Base-by-base conservation (phyloP, 2,888 invertebrate species). In the Drosophila fulvimacula region DNA sequence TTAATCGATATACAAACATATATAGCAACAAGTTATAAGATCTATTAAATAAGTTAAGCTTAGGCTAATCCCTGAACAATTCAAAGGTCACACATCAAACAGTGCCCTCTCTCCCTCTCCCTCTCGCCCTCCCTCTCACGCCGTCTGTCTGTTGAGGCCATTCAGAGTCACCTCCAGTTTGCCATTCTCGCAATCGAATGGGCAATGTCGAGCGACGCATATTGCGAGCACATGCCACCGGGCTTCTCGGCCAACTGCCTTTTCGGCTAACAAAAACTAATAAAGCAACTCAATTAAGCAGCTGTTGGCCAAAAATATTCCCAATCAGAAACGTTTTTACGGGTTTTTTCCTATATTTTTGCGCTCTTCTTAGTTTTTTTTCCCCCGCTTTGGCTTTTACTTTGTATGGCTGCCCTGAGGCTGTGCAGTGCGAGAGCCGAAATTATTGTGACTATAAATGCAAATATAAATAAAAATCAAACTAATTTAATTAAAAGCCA, bases 241-340 rank as follows among this genome's bases (percentile, higher is more conserved):
- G 59, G 62, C 62, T 72, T 76, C 59, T 69, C 7, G 48, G 41
- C 19, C 56, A 41, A 38, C 52, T 42, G 59, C 32, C 38, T 53
- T 56, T 62, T 27, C 0, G 49, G 64, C 38, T 27, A 34, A 24
- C 55, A 67, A 70, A 75, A 86, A 83, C 81, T 81, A 83, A 83
- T 81, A 83, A 86, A 71, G 59, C 83, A 83, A 83, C 79, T 86
- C 77, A 83, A 83, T 83, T 83, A 83, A 75, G 58, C 71, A 75
- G 73, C 81, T 81, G 83, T 66, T 58, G 65, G 65, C 63, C 56
- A 56, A 68, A 71, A 78, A 62, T 73, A 69, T 73, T 73, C 56
- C 60, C 66, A 74, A 76, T 65, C 61, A 48, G 59, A 46, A 52
- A 53, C 55, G 60, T 58, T 79, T 76, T 63, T 64, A 46, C 57